Evolutionary conservation across 2,113 vertebrate genomes (phyloP), one percentile per base, ranked within the genome.

Genomic region (Chauna torquata): DNA sequence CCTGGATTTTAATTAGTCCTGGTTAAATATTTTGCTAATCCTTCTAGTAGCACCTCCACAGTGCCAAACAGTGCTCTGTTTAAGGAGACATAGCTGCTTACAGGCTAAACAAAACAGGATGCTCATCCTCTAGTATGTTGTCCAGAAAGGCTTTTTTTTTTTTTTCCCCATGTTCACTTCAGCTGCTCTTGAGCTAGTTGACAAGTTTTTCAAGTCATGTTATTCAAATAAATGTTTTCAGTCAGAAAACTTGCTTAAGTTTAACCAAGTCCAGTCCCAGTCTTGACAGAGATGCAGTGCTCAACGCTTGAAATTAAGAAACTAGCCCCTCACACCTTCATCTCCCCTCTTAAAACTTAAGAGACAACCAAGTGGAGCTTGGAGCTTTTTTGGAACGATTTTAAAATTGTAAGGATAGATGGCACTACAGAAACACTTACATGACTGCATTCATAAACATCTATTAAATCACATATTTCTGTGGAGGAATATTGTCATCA

Each of bases 1-100:
- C 62, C 20, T 49, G 38, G 66, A 66, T 86, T 96, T 95, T 95
- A 96, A 83, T 97, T 77, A 97, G 88, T 82, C 38, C 88, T 79
- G 47, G 59, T 91, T 94, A 94, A 94, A 95, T 82, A 90, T 95
- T 94, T 96, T 74, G 55, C 76, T 90, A 25, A 64, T 84, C 52
- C 86, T 84, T 86, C 50, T 16, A 76, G 49, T 13, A 91, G 72
- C 44, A 88, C 42, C 17, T 78, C 69, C 1, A 4, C 50, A 71
- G 61, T 36, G 44, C 69, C 49, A 74, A 58, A 61, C 34, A 79
- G 27, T 13, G 36, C 57, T 62, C 45, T 24, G 2, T 11, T 57
- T 50, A 76, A 82, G 16, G 58, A 79, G 36, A 34, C 34, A 84
- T 13, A 86, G 49, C 2, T 5, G 2, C 62, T 54, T 74, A 47